Base-by-base conservation (phyloP, 2,797 vertebrate species). In the Megaceryle alcyon region DNA sequence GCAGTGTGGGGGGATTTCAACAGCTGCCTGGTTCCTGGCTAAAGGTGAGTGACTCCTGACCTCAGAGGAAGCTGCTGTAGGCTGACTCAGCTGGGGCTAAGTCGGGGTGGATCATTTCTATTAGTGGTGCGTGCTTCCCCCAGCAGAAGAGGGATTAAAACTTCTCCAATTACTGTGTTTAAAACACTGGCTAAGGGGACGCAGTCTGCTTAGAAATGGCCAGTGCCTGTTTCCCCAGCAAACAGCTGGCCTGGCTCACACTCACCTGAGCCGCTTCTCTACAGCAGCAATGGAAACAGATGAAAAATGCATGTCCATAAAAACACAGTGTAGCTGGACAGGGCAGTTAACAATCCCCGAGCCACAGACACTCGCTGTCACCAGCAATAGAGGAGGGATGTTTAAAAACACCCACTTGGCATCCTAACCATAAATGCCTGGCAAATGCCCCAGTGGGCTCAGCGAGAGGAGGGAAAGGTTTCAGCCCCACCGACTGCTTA, bases 101-200 rank as follows among this genome's bases (percentile, higher is more conserved):
- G 29, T 10, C 3, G 6, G 49, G 75, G 76, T n/a, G 66, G 71
- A 72, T 51, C 2, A 4, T 21, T 70, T 39, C 77, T 49, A 72
- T 39, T 33, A 71, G 76, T 41, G 31, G 14, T 0, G 14, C 14
- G 15, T 88, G 84, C 91, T 76, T 91, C 66, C 72, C 54, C 18
- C 53, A 9, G 88, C 59, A 65, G 77, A 88, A 71, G 17, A 82
- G 65, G 71, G 95, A 97, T 97, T 97, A 94, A 90, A 95, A 84
- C 70, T 61, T 86, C 65, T 76, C 35, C 25, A 88, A 77, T 96
- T 95, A 84, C 83, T 5, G 3, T 21, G 61, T 72, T 59, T 72
- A 71, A 83, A 91, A 72, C 82, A 86, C 79, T 15, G 46, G 13
- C 68, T 26, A 9, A 53, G 26, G 73, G 68, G 53, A 65, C 4